These are phyloP conservation scores for Falco punctatus DNA, from an alignment of 2,113 vertebrate genomes.

Conservation along the genomic window DNA sequence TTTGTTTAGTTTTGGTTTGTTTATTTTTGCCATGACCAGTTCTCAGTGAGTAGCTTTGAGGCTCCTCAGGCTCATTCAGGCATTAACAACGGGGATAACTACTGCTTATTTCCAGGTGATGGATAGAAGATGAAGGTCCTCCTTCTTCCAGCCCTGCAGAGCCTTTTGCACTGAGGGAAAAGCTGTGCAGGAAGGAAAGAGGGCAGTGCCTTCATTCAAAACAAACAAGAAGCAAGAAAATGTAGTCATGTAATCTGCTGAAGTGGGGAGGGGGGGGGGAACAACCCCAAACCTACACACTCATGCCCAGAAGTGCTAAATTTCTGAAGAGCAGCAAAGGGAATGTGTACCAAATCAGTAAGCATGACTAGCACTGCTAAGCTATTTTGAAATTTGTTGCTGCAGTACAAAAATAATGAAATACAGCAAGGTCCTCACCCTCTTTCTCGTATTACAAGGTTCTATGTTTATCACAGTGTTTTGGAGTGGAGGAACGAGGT, in stretches of 20 bases:
- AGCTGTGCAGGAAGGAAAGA: neutral
- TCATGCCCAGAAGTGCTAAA: neutral
- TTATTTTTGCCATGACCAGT: neutral
- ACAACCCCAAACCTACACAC: neutral
- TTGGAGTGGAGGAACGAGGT: neutral
- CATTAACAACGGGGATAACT: neutral
- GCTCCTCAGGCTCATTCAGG: neutral
- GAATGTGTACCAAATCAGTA: neutral
- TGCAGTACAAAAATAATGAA: conserved; percentile 25
- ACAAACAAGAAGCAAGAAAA: conserved; percentile 1
- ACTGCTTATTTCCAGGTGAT: neutral
- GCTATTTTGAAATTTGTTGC: conserved; percentile 14
- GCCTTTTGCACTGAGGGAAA: neutral
- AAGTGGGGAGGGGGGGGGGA: neutral
- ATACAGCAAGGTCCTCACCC: conserved; percentile 23
- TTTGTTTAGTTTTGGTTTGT: neutral
- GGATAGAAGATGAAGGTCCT: neutral
- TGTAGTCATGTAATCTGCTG: neutral
- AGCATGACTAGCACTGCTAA: conserved; percentile 3
- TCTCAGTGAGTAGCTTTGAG: neutral
- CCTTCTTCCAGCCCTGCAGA: neutral
- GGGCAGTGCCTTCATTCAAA: neutral
- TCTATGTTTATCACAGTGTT: conserved; percentile 39
- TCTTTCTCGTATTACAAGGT: conserved; percentile 25
- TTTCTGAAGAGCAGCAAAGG: neutral